A percentile compares a stretch with the other conserved stretches of the same genome.
These are phyloP conservation scores for Galeruca laticollis DNA, from an alignment of 2,888 invertebrate genomes.

Conservation along the genomic window DNA sequence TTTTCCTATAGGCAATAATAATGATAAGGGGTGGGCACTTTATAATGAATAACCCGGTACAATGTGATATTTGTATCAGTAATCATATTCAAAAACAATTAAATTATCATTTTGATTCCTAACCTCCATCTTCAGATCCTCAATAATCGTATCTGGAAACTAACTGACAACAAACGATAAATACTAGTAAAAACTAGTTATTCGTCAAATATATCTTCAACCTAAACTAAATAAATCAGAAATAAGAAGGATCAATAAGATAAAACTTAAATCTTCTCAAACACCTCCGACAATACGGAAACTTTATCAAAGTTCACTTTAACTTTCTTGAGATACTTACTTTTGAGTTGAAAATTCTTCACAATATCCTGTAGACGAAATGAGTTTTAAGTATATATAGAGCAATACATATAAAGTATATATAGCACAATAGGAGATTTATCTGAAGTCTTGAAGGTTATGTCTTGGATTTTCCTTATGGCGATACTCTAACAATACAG, in stretches of 20 bases:
- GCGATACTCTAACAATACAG: no score
- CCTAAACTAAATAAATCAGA: background rate
- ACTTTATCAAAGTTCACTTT: slow-evolving; percentile 12
- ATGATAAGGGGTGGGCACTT: no score
- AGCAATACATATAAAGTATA: background rate
- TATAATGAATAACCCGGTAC: no score
- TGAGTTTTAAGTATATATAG: background rate
- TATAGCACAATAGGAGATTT: slow-evolving; percentile 5
- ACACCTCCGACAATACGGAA: background rate
- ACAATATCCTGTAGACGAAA: background rate
- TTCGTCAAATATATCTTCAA: no score
- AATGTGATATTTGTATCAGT: no score
- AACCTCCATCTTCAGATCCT: no score
- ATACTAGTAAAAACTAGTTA: background rate
- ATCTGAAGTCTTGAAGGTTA: background rate
- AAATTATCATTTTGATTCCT: no score
- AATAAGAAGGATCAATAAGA: background rate
- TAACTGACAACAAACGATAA: no score
- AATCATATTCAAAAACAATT: no score
- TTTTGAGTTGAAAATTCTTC: background rate
- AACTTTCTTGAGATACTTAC: background rate
- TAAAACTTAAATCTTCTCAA: slow-evolving; percentile 3
- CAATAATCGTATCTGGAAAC: no score
- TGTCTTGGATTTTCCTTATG: no score
- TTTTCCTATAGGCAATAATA: no score